Conservation (phyloP, 1,140 invertebrate species). For the Babylonia areolata region DNA sequence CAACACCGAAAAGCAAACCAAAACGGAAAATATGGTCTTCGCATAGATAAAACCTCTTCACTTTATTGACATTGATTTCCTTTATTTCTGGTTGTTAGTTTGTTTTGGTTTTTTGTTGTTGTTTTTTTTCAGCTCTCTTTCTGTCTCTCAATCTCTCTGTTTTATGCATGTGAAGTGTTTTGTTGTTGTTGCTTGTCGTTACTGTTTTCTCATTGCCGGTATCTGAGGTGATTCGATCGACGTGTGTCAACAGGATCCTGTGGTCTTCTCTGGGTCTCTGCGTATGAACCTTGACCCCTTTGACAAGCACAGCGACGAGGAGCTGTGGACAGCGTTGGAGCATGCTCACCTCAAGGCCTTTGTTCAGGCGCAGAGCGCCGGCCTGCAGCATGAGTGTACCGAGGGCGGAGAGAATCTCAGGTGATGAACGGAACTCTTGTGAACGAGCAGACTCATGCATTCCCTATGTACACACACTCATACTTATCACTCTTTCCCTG, state of each 20-base stretch:
- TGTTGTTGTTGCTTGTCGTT: not conserved
- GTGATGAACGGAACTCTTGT: slow-evolving; percentile 57
- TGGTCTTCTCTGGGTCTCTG: slow-evolving; percentile 88
- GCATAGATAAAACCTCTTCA: too few relatives aligned
- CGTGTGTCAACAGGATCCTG: slow-evolving; percentile 78
- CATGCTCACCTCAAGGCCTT: slow-evolving; percentile 79
- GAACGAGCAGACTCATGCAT: too few relatives aligned
- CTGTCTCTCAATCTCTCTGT: not conserved
- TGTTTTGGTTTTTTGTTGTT: too few relatives aligned
- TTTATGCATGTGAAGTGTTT: not conserved
- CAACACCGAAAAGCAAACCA: too few relatives aligned
- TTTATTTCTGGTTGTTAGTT: too few relatives aligned
- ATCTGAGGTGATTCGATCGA: not conserved
- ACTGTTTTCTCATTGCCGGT: not conserved
- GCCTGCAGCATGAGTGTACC: slow-evolving; percentile 70
- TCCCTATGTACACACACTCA: too few relatives aligned
- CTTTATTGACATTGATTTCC: too few relatives aligned
- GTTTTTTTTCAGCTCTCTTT: too few relatives aligned
- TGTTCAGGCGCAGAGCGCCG: slow-evolving; percentile 63
- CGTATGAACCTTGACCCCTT: slow-evolving; percentile 93
- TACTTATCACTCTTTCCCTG: too few relatives aligned
- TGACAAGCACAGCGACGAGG: slow-evolving; percentile 82
- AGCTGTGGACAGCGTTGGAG: slow-evolving; percentile 85
- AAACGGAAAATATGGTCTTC: too few relatives aligned
- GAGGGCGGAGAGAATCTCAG: slow-evolving; percentile 77